A percentile compares a stretch with the other conserved stretches of the same genome.
phyloP scores from a whole-genome alignment of 2,888 invertebrate genomes.

The Eristalis intricaria region DNA sequence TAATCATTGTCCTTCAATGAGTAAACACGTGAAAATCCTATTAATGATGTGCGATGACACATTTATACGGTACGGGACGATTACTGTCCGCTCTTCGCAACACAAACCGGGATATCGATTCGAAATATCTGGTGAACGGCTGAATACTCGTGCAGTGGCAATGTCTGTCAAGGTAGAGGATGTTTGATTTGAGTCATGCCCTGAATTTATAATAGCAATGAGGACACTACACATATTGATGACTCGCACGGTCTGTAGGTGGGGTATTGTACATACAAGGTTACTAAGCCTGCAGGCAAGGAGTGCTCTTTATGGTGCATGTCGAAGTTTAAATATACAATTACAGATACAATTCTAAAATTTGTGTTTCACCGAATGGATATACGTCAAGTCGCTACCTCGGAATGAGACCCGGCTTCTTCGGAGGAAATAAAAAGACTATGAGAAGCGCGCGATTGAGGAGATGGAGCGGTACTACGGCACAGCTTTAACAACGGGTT shows the following conservation, averaged over 20 bases:
- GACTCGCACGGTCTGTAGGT: neutral
- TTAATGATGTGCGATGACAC: slow-evolving; percentile 66
- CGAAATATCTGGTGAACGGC: neutral
- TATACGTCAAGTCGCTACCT: too few species aligned
- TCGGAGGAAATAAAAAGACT: too few species aligned
- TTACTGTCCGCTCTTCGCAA: neutral
- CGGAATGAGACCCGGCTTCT: too few species aligned
- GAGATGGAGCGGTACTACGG: too few species aligned
- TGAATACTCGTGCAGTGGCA: neutral
- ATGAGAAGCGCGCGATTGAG: too few species aligned
- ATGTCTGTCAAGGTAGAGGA: neutral
- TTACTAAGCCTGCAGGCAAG: neutral
- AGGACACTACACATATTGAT: neutral
- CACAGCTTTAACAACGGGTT: too few species aligned
- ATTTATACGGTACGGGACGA: slow-evolving; percentile 42
- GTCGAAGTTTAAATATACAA: too few species aligned
- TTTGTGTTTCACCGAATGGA: too few species aligned
- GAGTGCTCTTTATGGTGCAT: too few species aligned
- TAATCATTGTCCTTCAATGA: slow-evolving; percentile 61
- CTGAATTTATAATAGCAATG: neutral
- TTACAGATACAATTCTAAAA: too few species aligned
- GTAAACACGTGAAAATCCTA: slow-evolving; percentile 67
- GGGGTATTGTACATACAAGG: neutral
- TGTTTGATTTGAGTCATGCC: slow-evolving; percentile 7
- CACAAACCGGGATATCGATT: neutral